Evolutionary conservation across 2,113 vertebrate species (phyloP), one percentile per base, ranked within the genome.

Genomic region (Centrocercus urophasianus): DNA sequence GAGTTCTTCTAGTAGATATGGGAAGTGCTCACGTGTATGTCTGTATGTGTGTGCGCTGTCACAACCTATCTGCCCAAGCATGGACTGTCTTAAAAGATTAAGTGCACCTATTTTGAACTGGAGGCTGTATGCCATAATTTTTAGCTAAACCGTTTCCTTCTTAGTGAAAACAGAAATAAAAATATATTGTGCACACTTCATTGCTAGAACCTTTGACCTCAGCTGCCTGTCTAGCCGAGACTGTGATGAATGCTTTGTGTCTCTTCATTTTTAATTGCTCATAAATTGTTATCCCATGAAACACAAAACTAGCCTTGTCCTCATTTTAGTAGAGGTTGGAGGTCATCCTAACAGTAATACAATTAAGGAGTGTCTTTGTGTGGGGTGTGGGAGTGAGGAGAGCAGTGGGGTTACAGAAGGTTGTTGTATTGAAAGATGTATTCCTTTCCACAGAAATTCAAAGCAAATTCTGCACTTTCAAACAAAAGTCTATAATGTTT

Each of bases 101-200:
- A 98, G 97, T 98, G 96, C 97, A 98, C 98, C 97, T 95, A 97
- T 96, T 98, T 97, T 97, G 98, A 98, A 98, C 97, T 97, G 88
- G 95, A 97, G 94, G 97, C 97, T 97, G 97, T 98, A 98, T 97
- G 98, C 98, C 98, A 98, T 99, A 97, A 99, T 98, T 99, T 98
- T 98, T 98, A 98, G 98, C 98, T 99, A 99, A 99, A 98, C 98
- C 97, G 98, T 98, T 98, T 98, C 98, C 98, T 99, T 99, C 98
- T 98, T 98, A 99, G 98, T 98, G 98, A 99, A 99, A 99, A 99
- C 98, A 99, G 98, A 99, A 98, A 99, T 99, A 99, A 99, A 99
- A 99, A 98, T 99, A 99, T 99, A 99, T 99, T 98, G 98, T 98
- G 98, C 98, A 98, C 98, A 98, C 98, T 99, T 99, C 99, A 99